These are phyloP conservation scores for Lordiphosa fenestrarum DNA, from an alignment of 2,888 invertebrate species.

Conservation along the genomic window DNA sequence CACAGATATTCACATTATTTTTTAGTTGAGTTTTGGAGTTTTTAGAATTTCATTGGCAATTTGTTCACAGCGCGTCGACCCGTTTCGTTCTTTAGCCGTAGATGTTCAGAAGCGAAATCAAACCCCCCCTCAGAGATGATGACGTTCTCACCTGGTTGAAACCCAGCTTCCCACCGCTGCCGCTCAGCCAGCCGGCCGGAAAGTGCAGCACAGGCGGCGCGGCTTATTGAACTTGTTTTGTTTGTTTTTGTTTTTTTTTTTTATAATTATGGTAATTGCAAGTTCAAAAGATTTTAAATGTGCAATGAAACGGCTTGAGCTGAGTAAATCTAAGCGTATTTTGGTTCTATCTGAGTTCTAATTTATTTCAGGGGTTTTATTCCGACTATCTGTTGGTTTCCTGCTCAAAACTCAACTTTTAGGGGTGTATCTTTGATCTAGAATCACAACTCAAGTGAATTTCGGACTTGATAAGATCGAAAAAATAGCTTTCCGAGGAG, in stretches of 20 bases:
- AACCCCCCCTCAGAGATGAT: no score
- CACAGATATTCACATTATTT: constrained; percentile 1
- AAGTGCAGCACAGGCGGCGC: background rate
- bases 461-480: no score
- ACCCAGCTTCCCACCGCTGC: background rate
- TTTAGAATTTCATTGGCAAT: constrained; percentile 18
- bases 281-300: constrained; percentile 17
- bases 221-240: constrained; percentile 10
- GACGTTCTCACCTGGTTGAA: no score
- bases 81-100: constrained; percentile 35
- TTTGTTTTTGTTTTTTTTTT: constrained; percentile 21
- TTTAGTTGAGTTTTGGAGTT: background rate
- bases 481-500: no score
- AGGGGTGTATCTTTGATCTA: no score
- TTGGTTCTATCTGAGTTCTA: no score
- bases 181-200: background rate
- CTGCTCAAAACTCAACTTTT: no score
- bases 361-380: no score
- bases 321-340: no score
- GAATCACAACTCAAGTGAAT: no score
- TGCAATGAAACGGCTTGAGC: constrained; percentile 18
- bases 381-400: no score
- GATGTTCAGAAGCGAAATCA: constrained; percentile 1
- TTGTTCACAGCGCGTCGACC: constrained; percentile 41
- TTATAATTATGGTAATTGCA: constrained; percentile 45